Evolutionary conservation across 2,797 vertebrate genomes (phyloP).

Genomic region (Onychomys leucogaster): DNA sequence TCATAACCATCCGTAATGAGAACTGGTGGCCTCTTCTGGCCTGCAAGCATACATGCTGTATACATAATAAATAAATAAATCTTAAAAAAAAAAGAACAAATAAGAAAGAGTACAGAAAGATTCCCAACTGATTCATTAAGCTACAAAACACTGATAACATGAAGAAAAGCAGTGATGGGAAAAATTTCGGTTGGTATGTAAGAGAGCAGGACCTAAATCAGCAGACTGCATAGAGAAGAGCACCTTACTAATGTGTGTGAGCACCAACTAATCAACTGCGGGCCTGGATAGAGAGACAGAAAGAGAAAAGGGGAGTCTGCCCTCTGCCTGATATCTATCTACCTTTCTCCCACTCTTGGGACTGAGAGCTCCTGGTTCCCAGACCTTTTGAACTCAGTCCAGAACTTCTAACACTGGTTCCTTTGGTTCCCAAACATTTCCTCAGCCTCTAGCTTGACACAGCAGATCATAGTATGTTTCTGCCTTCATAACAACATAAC

Average conservation of each 20-base stretch:
- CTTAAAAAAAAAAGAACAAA: too few species aligned
- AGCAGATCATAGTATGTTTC: not conserved
- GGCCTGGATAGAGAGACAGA: not conserved
- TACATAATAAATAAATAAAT: too few species aligned
- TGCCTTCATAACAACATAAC: not conserved
- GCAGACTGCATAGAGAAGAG: not conserved
- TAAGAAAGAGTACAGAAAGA: not conserved
- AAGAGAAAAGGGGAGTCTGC: not conserved
- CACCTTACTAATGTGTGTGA: not conserved
- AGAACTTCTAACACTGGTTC: not conserved
- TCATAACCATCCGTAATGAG: too few species aligned
- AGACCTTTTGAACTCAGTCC: not conserved
- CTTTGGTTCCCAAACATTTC: not conserved
- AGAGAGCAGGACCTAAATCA: not conserved
- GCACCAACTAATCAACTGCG: not conserved
- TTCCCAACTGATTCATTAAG: not conserved
- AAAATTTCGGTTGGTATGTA: not conserved
- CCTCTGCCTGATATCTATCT: not conserved
- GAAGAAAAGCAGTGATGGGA: not conserved
- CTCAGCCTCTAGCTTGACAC: not conserved
- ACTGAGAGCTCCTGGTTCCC: not conserved
- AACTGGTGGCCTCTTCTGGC: too few species aligned
- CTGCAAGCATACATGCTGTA: too few species aligned
- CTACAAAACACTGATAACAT: not conserved
- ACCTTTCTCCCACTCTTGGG: not conserved